phyloP scores from a whole-genome alignment of 2,113 vertebrate species.

The Microtus pennsylvanicus region DNA sequence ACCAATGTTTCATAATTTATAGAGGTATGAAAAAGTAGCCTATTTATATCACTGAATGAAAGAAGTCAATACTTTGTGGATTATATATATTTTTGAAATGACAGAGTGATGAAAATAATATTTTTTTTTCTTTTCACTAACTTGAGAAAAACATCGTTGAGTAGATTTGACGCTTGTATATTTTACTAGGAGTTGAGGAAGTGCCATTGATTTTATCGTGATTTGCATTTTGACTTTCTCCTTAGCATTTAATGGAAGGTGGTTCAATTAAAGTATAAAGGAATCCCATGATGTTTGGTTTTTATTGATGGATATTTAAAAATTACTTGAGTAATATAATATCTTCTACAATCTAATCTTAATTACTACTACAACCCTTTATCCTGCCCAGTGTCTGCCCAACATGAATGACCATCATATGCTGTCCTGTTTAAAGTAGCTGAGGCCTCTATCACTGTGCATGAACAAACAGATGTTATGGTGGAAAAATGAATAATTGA shows the following conservation, averaged over 20 bases:
- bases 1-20: constrained; percentile 62
- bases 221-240: not conserved
- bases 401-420: not conserved
- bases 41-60: constrained; percentile 62
- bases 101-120: not conserved
- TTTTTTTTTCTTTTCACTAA: not conserved
- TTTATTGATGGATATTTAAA: constrained; percentile 22
- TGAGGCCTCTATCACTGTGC: not conserved
- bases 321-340: not conserved
- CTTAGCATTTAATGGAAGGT: not conserved
- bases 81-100: not conserved
- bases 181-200: not conserved
- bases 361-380: not conserved
- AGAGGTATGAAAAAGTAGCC: not conserved
- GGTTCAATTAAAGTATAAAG: not conserved
- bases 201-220: not conserved
- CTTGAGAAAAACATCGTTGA: not conserved
- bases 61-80: constrained; percentile 11
- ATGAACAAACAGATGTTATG: not conserved
- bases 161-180: not conserved
- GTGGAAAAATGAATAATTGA: not conserved
- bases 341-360: not conserved
- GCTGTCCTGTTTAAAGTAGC: not conserved
- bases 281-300: constrained; percentile 21
- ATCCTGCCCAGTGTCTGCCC: not conserved